A percentile compares a stretch with the other conserved stretches of the same genome.
These are phyloP conservation scores for Psittacula derbiana DNA, from an alignment of 2,797 vertebrate genomes.

Conservation along the genomic window DNA sequence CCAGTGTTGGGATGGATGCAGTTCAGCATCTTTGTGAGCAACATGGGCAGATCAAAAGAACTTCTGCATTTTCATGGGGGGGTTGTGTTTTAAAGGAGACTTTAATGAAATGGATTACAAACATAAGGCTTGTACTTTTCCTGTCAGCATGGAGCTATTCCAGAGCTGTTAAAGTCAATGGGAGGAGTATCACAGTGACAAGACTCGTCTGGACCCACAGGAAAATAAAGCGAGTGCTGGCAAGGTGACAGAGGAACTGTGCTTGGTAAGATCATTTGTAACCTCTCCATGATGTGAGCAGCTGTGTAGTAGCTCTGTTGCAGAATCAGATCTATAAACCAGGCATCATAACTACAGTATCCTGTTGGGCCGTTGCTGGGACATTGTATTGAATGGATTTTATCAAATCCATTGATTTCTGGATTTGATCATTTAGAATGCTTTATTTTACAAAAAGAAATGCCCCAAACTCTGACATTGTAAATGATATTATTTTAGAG, in stretches of 20 bases:
- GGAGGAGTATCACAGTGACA: neutral
- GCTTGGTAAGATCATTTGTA: neutral
- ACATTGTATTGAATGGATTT: neutral
- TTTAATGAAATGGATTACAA: neutral
- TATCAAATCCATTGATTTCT: neutral
- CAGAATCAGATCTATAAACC: neutral
- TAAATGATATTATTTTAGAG: neutral
- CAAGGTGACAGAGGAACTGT: neutral
- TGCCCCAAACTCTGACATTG: neutral
- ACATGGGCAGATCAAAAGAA: neutral
- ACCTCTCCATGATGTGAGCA: neutral
- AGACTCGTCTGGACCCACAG: neutral
- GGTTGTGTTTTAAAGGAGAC: conserved; percentile 10
- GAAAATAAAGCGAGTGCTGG: conserved; percentile 14
- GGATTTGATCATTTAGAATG: neutral
- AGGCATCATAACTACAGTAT: neutral
- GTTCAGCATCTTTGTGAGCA: neutral
- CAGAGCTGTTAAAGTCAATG: neutral
- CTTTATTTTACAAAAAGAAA: neutral
- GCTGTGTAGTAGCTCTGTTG: neutral
- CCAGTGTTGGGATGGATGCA: neutral
- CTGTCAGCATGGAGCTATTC: neutral
- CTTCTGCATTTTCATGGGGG: neutral
- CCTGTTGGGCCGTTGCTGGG: neutral
- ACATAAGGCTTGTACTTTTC: neutral